These are phyloP conservation scores for Mya arenaria DNA, from an alignment of 1,140 invertebrate species.

Conservation along the genomic window DNA sequence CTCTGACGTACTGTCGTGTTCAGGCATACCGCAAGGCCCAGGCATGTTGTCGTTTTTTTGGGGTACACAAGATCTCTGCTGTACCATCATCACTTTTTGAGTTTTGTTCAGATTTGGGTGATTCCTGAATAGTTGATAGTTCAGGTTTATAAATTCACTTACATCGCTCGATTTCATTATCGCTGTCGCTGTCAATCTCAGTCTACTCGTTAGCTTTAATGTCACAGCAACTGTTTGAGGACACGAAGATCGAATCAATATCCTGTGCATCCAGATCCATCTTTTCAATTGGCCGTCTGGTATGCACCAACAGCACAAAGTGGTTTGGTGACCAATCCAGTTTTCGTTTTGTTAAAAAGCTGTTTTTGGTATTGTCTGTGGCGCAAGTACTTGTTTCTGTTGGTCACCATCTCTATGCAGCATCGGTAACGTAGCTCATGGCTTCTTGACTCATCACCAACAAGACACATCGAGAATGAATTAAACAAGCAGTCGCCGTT, in stretches of 20 bases:
- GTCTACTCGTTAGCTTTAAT: background rate
- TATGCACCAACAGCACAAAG: too few species aligned
- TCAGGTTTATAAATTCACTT: background rate
- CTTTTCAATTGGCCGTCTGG: too few species aligned
- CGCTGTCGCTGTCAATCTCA: background rate
- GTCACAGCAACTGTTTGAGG: background rate
- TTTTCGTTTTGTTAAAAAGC: too few species aligned
- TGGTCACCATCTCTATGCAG: background rate
- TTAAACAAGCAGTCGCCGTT: constrained; percentile 20
- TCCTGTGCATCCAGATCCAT: background rate
- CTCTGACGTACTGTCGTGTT: background rate
- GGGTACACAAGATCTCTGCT: background rate
- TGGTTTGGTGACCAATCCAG: too few species aligned
- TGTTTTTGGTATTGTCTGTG: background rate
- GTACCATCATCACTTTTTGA: background rate
- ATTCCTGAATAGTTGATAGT: background rate
- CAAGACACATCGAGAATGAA: background rate
- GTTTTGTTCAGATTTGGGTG: background rate
- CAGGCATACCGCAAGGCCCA: background rate
- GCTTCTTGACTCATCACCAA: constrained; percentile 3
- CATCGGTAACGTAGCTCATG: constrained; percentile 10
- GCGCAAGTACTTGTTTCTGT: background rate
- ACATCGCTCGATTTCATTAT: background rate
- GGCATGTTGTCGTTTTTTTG: background rate
- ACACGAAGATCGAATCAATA: background rate